Evolutionary conservation across 2,113 vertebrate genomes (phyloP).

Genomic region (Cephalopholis sonnerati): DNA sequence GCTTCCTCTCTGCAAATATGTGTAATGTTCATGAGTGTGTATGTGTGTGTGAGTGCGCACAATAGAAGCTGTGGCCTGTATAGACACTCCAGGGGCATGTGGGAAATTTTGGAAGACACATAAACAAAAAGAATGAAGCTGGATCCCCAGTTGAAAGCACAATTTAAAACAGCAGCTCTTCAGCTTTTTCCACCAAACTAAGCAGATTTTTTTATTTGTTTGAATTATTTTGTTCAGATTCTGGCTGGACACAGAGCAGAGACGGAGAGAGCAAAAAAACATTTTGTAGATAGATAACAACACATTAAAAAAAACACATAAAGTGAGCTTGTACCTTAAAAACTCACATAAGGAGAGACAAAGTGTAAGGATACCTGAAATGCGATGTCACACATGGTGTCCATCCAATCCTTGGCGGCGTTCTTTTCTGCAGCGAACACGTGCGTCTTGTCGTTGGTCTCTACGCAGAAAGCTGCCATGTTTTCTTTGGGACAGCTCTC

Average conservation of each 20-base stretch:
- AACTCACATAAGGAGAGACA: not conserved
- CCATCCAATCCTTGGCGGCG: slow-evolving; percentile 90
- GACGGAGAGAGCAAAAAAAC: too few relatives aligned
- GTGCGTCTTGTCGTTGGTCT: slow-evolving; percentile 92
- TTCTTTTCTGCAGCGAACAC: slow-evolving; percentile 90
- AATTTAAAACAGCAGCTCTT: slow-evolving; percentile 19
- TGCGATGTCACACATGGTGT: slow-evolving; percentile 92
- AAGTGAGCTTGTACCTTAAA: not conserved
- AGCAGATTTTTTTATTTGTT: not conserved
- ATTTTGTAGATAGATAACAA: too few relatives aligned
- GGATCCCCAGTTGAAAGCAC: not conserved
- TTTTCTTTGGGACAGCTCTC: slow-evolving; percentile 92
- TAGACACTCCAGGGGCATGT: slow-evolving; percentile 26
- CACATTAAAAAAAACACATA: not conserved
- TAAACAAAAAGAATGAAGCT: slow-evolving; percentile 11
- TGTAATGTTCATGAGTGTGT: slow-evolving; percentile 13
- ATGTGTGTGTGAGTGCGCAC: slow-evolving; percentile 20
- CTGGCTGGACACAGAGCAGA: not conserved
- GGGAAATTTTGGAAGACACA: slow-evolving; percentile 34
- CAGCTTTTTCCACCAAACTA: not conserved
- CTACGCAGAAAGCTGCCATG: slow-evolving; percentile 91
- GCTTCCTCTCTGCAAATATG: slow-evolving; percentile 54
- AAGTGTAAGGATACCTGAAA: slow-evolving; percentile 88
- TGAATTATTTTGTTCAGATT: not conserved
- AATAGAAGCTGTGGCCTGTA: slow-evolving; percentile 13